These are phyloP conservation scores for Lucilia cuprina DNA, from an alignment of 1,140 invertebrate genomes.

Conservation along the genomic window DNA sequence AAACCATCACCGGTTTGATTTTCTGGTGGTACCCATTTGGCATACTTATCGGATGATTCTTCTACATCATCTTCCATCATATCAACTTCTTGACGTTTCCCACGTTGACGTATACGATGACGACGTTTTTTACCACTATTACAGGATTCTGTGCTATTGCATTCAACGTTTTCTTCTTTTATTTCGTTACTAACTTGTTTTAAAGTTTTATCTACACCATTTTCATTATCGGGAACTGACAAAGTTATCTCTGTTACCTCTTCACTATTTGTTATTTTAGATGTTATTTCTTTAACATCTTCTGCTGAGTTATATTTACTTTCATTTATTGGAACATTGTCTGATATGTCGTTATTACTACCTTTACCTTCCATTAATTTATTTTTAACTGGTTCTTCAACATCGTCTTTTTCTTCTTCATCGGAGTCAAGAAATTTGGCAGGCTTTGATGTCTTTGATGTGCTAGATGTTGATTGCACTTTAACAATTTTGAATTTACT, in stretches of 20 bases:
- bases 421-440: slow-evolving; percentile 49
- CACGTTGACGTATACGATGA: slow-evolving; percentile 53
- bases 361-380: slow-evolving; percentile 19
- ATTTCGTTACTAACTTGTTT: neutral
- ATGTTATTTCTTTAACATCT: neutral
- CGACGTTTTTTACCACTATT: slow-evolving; percentile 39
- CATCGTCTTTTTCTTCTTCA: slow-evolving; percentile 60
- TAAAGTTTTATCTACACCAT: slow-evolving; percentile 44
- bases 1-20: slow-evolving; percentile 81
- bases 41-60: slow-evolving; percentile 70
- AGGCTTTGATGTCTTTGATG: slow-evolving; percentile 35
- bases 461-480: slow-evolving; percentile 7
- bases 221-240: slow-evolving; percentile 38
- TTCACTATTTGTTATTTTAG: slow-evolving; percentile 35
- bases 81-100: slow-evolving; percentile 60
- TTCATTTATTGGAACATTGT: no score
- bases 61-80: slow-evolving; percentile 63
- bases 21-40: slow-evolving; percentile 78
- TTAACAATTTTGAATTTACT: slow-evolving; percentile 56
- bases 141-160: neutral
- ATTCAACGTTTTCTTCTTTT: neutral
- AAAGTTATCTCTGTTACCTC: slow-evolving; percentile 53
- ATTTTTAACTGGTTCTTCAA: slow-evolving; percentile 48
- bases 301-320: no score
- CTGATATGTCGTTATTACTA: no score